A percentile compares a stretch with the other conserved stretches of the same genome.
Evolutionary conservation across 2,888 invertebrate species (phyloP).

Genomic region (Trilocha varians): DNA sequence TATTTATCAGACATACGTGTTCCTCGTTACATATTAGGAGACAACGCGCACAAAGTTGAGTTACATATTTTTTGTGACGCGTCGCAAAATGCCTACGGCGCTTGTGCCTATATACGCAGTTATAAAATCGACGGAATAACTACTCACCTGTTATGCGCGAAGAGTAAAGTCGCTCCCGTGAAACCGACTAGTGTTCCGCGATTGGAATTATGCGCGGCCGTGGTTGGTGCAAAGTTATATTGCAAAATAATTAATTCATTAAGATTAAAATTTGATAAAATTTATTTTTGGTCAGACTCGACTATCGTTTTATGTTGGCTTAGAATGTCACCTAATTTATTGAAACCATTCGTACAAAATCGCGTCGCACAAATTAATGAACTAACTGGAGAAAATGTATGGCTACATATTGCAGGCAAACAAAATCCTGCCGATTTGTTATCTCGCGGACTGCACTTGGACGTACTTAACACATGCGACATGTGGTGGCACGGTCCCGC

Average conservation of each 20-base stretch:
- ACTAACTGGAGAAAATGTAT: background rate
- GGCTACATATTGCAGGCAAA: slow-evolving; percentile 1
- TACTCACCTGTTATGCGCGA: slow-evolving; percentile 4
- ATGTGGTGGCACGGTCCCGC: too few relatives aligned
- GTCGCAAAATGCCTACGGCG: slow-evolving; percentile 3
- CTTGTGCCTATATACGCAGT: too few relatives aligned
- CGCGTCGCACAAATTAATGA: slow-evolving; percentile 4
- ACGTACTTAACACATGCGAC: too few relatives aligned
- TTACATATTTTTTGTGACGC: slow-evolving; percentile 2
- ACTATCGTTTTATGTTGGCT: slow-evolving; percentile 6
- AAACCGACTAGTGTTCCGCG: slow-evolving; percentile 7
- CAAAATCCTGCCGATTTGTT: background rate
- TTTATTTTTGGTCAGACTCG: slow-evolving; percentile 6
- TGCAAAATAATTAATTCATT: background rate
- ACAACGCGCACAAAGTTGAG: too few relatives aligned
- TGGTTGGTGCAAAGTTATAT: slow-evolving; percentile 2
- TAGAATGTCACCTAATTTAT: slow-evolving; percentile 1
- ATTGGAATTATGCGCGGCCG: slow-evolving; percentile 7
- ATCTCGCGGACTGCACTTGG: too few relatives aligned
- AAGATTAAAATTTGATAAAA: background rate
- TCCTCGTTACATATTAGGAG: background rate
- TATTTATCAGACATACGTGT: background rate
- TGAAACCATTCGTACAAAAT: slow-evolving; percentile 6
- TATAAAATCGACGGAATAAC: background rate
- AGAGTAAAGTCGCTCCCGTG: slow-evolving; percentile 9